A percentile compares a stretch with the other conserved stretches of the same genome.
These are phyloP conservation scores for Drosophila koepferae DNA, from an alignment of 2,888 invertebrate species.

Conservation along the genomic window DNA sequence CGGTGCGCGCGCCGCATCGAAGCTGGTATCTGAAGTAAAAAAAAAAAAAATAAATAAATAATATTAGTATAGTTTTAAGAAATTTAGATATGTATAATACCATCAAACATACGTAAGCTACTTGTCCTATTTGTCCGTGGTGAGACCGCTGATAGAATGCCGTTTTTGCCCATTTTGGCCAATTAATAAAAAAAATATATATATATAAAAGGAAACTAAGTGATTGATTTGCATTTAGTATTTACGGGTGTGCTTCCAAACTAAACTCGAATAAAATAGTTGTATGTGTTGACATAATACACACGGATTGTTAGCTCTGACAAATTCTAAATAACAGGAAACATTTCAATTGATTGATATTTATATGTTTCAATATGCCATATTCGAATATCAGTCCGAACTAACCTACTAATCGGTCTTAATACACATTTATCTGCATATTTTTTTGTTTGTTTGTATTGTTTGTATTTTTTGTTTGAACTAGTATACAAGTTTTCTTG, in stretches of 20 bases:
- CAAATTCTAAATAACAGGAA: not conserved
- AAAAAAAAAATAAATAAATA: too few species aligned
- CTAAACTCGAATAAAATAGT: constrained; percentile 21
- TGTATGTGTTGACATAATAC: constrained; percentile 15
- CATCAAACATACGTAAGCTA: constrained; percentile 2
- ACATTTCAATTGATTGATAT: too few species aligned
- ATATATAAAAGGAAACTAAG: constrained; percentile 26
- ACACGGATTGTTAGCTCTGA: constrained; percentile 4
- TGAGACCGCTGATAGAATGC: constrained; percentile 18
- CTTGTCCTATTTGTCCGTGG: constrained; percentile 1
- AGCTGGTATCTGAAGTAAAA: constrained; percentile 57
- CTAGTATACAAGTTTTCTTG: too few species aligned
- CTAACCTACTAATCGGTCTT: too few species aligned
- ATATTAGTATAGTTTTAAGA: not conserved
- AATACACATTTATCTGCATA: too few species aligned
- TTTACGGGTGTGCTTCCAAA: constrained; percentile 52
- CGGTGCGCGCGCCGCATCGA: constrained; percentile 53
- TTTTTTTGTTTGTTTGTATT: too few species aligned
- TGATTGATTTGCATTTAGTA: constrained; percentile 30
- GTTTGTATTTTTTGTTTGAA: too few species aligned
- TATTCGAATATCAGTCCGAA: too few species aligned
- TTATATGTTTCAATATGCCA: too few species aligned
- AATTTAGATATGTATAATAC: not conserved
- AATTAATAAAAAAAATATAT: constrained; percentile 44
- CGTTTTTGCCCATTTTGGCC: constrained; percentile 37